These are phyloP conservation scores for Apostichopus californicus DNA, from an alignment of 35 echinoderm and acorn worm species.

Conservation along the genomic window DNA sequence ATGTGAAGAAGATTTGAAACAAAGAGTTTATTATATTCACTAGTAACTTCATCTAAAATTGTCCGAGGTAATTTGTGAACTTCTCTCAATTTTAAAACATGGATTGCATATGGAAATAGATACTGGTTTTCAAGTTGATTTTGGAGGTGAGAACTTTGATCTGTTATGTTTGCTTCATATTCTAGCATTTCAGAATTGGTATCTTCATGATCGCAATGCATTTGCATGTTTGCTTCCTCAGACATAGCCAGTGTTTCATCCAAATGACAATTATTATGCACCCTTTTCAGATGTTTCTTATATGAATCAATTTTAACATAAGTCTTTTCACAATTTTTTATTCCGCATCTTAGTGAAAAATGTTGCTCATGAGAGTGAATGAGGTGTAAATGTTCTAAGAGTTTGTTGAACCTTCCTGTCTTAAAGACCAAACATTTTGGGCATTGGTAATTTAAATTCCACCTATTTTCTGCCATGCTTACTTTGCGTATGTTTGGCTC, in stretches of 20 bases:
- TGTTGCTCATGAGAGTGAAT: slow-evolving; percentile 3
- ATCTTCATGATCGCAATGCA: not conserved
- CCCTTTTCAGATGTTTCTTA: not conserved
- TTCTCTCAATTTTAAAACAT: not conserved
- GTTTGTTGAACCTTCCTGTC: not conserved
- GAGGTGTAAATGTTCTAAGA: not conserved
- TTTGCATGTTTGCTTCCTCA: not conserved
- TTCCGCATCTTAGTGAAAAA: not conserved
- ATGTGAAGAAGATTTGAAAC: not conserved
- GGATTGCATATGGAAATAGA: not conserved
- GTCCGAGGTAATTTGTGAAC: not conserved
- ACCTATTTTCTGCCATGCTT: not conserved
- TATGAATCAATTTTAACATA: not conserved
- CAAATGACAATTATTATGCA: not conserved
- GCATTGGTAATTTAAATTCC: not conserved
- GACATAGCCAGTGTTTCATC: not conserved
- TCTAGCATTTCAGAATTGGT: not conserved
- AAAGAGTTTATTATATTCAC: not conserved
- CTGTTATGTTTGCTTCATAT: not conserved
- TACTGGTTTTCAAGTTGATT: not conserved
- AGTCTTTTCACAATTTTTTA: slow-evolving; percentile 2
- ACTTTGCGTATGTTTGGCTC: not conserved
- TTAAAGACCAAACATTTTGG: not conserved
- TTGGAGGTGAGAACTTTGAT: not conserved
- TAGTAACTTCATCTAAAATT: not conserved